phyloP scores from a whole-genome alignment of 2,113 vertebrate genomes.

The Syngnathus scovelli region DNA sequence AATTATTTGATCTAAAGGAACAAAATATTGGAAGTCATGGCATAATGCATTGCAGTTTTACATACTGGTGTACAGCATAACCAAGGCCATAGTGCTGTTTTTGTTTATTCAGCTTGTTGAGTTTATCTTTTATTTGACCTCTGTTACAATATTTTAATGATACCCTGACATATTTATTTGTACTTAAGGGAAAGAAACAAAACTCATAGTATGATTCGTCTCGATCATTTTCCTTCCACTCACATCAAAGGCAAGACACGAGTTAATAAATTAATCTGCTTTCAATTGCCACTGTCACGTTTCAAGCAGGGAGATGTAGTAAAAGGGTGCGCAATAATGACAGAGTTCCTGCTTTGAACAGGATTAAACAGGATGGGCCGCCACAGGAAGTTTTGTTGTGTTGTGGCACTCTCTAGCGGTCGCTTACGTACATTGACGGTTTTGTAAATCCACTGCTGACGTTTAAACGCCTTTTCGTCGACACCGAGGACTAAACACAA shows the following conservation, averaged over 20 bases:
- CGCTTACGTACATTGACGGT: not conserved
- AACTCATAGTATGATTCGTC: too few relatives aligned
- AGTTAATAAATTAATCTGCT: constrained; percentile 3
- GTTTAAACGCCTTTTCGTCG: not conserved
- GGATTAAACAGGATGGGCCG: not conserved
- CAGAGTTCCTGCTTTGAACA: not conserved
- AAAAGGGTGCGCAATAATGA: constrained; percentile 2
- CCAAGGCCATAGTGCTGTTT: too few relatives aligned
- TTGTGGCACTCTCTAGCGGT: constrained; percentile 44
- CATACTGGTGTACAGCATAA: not conserved
- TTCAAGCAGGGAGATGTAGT: constrained; percentile 27
- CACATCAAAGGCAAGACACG: constrained; percentile 37
- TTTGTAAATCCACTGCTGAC: not conserved
- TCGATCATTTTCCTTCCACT: constrained; percentile 28
- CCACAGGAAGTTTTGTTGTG: constrained; percentile 16
- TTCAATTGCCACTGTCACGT: constrained; percentile 16
- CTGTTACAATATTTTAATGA: too few relatives aligned
- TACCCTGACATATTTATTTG: too few relatives aligned
- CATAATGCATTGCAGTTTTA: not conserved
- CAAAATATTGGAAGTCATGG: not conserved
- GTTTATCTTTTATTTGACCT: too few relatives aligned
- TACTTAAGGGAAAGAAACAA: too few relatives aligned
- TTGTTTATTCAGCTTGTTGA: too few relatives aligned
- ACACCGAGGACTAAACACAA: not conserved
- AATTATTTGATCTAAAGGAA: too few relatives aligned